Base-by-base conservation (phyloP, 2,888 invertebrate species). In the Neoascia interrupta region DNA sequence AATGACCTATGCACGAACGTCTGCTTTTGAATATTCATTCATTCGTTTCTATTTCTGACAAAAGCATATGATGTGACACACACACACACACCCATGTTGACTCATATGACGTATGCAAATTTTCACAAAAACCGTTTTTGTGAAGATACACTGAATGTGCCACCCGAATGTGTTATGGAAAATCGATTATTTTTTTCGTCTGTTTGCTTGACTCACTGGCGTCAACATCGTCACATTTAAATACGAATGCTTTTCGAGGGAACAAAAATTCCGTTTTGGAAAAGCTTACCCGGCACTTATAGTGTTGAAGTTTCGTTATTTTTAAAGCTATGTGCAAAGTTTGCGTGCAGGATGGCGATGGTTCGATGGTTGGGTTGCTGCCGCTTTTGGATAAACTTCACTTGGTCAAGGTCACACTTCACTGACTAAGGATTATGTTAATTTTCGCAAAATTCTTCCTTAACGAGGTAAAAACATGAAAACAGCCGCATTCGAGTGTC, bases 331-430 rank as follows among this genome's bases (percentile, higher is more conserved):
- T n/a, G 19, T 19, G 19, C 11, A 13, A 16, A 13, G 2, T 34
- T 34, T 34, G 39, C 10, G 8, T n/a, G n/a, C 16, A 15, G 26
- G 41, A 13, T 43, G 18, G 15, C 16, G 28, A n/a, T 28, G 47
- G 31, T 47, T 49, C 11, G 16, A n/a, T 39, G 39, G 26, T 45
- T 5, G 1, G 13, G 28, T 19, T 53, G 21, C 10, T 10, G 13
- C 5, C 10, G 23, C 53, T 13, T 36, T 51, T 51, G 51, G 19
- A n/a, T 37, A 16, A 23, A 37, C 37, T 53, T 36, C 21, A 53
- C 15, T 53, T 37, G 53, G 53, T 37, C 53, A 53, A 53, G 53
- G 53, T 53, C 36, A 37, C 31, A 19, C 3, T 16, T 23, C 21
- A 15, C n/a, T n/a, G n/a, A n/a, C 21, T 53, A 10, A 15, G 13